phyloP scores from a whole-genome alignment of 2,888 invertebrate genomes.

The Pogonocherus hispidulus region DNA sequence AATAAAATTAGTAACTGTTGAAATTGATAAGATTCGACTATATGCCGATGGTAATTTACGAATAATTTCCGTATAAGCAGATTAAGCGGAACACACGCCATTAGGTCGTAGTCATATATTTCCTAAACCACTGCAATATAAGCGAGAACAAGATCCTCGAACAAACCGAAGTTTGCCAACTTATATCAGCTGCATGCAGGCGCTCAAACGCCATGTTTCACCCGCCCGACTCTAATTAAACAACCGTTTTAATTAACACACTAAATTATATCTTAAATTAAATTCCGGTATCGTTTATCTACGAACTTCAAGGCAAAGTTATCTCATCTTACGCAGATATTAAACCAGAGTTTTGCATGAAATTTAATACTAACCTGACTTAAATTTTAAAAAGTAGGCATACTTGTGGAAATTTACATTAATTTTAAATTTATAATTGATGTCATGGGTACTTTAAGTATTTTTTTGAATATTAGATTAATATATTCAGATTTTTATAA shows the following conservation, averaged over 20 bases:
- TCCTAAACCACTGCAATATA: slow-evolving; percentile 59
- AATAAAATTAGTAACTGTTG: not conserved
- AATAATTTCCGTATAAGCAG: slow-evolving; percentile 5
- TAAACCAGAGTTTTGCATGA: slow-evolving; percentile 44
- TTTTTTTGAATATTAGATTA: not conserved
- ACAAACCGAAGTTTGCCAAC: slow-evolving; percentile 64
- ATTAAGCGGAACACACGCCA: slow-evolving; percentile 36
- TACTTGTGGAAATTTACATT: slow-evolving; percentile 10
- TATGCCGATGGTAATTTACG: not conserved
- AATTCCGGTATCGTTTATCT: slow-evolving; percentile 68
- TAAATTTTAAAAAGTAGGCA: slow-evolving; percentile 10
- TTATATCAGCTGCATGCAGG: slow-evolving; percentile 67
- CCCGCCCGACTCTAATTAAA: slow-evolving; percentile 69
- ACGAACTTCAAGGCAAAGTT: slow-evolving; percentile 52
- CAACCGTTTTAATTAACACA: slow-evolving; percentile 71
- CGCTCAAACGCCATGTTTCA: slow-evolving; percentile 65
- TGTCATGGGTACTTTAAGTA: not conserved
- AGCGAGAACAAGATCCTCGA: slow-evolving; percentile 60
- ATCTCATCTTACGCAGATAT: slow-evolving; percentile 55
- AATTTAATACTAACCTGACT: slow-evolving; percentile 18
- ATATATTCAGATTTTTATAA: not conserved
- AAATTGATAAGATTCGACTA: not conserved
- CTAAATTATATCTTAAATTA: slow-evolving; percentile 70
- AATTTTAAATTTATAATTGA: not conserved
- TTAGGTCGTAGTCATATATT: slow-evolving; percentile 54